These are phyloP conservation scores for Adrianichthys oophorus DNA, from an alignment of 2,797 vertebrate species.

Conservation along the genomic window DNA sequence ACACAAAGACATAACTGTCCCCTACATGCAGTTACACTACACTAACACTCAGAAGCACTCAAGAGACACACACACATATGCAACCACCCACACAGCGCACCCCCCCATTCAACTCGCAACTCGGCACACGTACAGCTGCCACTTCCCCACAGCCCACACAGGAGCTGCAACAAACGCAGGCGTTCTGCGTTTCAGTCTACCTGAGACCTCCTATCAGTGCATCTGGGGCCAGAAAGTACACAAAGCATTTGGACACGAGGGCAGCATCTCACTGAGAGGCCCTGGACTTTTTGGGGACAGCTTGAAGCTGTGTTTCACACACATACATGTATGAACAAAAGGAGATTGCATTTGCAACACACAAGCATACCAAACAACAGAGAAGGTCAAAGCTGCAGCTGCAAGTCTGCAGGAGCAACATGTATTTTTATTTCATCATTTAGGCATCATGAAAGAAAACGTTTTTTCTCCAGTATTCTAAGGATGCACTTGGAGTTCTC, in stretches of 20 bases:
- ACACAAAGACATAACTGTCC: conserved; percentile 31
- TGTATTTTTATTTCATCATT: not conserved
- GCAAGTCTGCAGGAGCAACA: conserved; percentile 10
- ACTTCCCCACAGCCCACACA: conserved; percentile 64
- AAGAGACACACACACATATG: conserved; percentile 11
- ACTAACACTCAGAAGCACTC: conserved; percentile 28
- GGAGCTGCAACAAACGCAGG: conserved; percentile 37
- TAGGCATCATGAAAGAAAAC: not conserved
- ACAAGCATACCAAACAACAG: conserved; percentile 6
- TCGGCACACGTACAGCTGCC: conserved; percentile 47
- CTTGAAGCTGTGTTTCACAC: not conserved
- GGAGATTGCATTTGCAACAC: conserved; percentile 21
- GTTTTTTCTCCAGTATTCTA: conserved; percentile 30
- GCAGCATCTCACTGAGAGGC: conserved; percentile 4
- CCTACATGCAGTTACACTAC: conserved; percentile 40
- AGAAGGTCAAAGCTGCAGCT: conserved; percentile 32
- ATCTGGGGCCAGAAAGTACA: conserved; percentile 3
- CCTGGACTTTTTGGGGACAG: not conserved
- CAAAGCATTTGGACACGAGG: conserved; percentile 19
- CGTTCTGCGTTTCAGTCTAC: conserved; percentile 37
- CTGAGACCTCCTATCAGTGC: conserved; percentile 56
- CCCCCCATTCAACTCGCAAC: conserved; percentile 38
- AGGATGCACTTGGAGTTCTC: conserved; percentile 19
- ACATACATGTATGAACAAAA: conserved; percentile 27
- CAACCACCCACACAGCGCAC: conserved; percentile 40